phyloP scores from a whole-genome alignment of 2,113 vertebrate genomes.

The Lophura nycthemera region DNA sequence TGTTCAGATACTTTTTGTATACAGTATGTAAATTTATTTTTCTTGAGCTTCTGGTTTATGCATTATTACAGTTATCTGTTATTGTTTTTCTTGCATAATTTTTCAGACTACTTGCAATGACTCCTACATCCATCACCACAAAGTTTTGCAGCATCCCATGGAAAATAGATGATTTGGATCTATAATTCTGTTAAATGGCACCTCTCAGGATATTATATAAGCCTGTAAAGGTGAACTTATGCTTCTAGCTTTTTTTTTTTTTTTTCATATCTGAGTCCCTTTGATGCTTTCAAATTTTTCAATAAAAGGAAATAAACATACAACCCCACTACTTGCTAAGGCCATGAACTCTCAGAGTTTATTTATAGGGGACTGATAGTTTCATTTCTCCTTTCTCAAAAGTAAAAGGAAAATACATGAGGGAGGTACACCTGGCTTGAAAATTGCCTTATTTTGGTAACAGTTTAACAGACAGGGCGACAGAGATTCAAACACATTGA shows the following conservation, averaged over 20 bases:
- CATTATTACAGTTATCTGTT: background rate
- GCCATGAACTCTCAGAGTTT: background rate
- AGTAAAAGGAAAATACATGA: background rate
- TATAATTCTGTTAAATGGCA: slow-evolving; percentile 10
- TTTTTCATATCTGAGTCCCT: background rate
- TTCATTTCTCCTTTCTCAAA: background rate
- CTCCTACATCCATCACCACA: slow-evolving; percentile 17
- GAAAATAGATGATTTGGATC: slow-evolving; percentile 30
- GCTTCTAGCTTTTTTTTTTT: background rate
- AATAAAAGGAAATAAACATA: background rate
- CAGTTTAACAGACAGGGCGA: background rate
- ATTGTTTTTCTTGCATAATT: slow-evolving; percentile 31
- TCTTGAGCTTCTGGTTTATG: background rate
- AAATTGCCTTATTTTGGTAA: background rate
- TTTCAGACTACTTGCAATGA: background rate
- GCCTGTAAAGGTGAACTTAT: slow-evolving; percentile 23
- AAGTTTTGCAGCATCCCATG: background rate
- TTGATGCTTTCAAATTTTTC: background rate
- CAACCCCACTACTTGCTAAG: background rate
- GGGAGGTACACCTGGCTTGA: background rate
- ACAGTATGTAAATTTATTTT: background rate
- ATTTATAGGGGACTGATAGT: background rate
- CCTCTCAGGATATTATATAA: background rate
- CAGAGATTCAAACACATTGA: background rate
- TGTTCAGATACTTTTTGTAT: background rate